Evolutionary conservation across 1,140 invertebrate genomes (phyloP).

Genomic region (Lasaia peninsularis): DNA sequence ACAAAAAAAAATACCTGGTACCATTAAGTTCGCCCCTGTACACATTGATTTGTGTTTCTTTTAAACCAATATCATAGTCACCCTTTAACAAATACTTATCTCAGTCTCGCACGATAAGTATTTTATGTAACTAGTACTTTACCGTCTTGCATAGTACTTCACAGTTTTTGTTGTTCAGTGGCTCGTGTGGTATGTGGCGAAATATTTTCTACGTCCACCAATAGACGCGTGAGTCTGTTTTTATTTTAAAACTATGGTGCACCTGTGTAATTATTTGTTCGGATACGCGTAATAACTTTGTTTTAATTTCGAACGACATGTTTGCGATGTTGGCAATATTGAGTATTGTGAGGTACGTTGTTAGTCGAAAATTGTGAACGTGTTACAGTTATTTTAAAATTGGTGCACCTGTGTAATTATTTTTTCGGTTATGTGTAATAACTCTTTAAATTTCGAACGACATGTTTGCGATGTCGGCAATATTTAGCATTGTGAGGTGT

Average conservation of each 20-base stretch:
- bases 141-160: neutral
- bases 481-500: too few species aligned
- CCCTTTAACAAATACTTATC: conserved; percentile 4
- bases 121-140: conserved; percentile 7
- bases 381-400: too few species aligned
- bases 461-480: too few species aligned
- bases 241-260: neutral
- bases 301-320: neutral
- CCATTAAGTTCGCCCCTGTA: too few species aligned
- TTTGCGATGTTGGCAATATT: neutral
- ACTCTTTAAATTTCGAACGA: neutral
- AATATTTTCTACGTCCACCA: neutral
- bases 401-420: neutral
- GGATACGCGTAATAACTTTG: neutral
- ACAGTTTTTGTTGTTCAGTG: conserved; percentile 7
- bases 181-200: neutral
- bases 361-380: too few species aligned
- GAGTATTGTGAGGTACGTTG: too few species aligned
- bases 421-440: neutral
- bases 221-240: conserved; percentile 4
- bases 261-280: neutral
- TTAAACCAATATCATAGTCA: neutral
- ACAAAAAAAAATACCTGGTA: too few species aligned
- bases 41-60: too few species aligned
- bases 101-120: conserved; percentile 1